Evolutionary conservation across 2,797 vertebrate species (phyloP), one percentile per base, ranked within the genome.

Genomic region (Nasua narica): DNA sequence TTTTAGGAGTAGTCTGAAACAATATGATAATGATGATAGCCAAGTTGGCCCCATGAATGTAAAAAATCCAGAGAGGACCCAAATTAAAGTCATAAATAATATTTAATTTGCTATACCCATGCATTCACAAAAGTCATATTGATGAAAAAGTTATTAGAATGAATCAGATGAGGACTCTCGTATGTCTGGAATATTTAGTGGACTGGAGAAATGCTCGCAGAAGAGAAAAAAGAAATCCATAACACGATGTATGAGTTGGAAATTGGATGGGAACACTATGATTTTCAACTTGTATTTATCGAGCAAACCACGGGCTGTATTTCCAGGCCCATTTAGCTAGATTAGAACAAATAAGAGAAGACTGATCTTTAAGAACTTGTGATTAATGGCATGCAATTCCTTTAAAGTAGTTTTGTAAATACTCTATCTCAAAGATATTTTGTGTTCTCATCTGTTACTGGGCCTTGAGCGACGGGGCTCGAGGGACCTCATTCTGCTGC

Each of bases 31-130:
- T 96, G 97, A 97, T 94, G 95, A 98, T 98, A 86, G 96, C 92
- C 96, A 98, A 95, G 97, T 98, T 97, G 98, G 95, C 92, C 93
- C 70, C 14, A 62, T 87, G 97, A 96, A 93, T 97, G 95, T 95
- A 95, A 97, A 97, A 98, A 98, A 97, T 97, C 96, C 95, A 98
- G 98, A 98, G 83, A 98, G 96, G 94, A 98, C 97, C 96, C 96
- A 98, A 98, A 98, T 98, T 98, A 98, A 98, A 98, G 78, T 97
- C 98, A 98, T 98, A 98, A 98, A 98, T 98, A 98, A 98, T 98
- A 98, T 97, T 98, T 98, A 98, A 98, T 98, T 98, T 98, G 97
- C 89, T 95, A 90, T 94, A 95, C 56, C 84, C 87, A 91, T 96
- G 97, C 95, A 95, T 70, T 95, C 95, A 98, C 97, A 98, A 98